Conservation (phyloP, 2,113 vertebrate species). For the Hippocampus abdominalis region DNA sequence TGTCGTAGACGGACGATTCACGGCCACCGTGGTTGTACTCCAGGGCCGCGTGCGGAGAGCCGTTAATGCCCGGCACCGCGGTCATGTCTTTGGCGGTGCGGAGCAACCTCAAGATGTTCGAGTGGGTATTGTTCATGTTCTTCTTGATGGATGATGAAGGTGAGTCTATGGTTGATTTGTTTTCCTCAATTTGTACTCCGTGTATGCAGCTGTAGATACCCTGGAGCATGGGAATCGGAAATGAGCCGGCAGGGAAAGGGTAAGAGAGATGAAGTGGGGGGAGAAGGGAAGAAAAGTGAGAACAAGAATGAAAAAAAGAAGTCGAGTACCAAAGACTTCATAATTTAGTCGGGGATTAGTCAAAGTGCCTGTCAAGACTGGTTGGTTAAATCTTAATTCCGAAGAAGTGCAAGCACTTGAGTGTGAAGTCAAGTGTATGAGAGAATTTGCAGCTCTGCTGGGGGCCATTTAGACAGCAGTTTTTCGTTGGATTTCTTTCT, state of each 20-base stretch:
- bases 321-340: conserved; percentile 26
- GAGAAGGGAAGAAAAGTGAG: conserved; percentile 27
- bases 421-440: conserved; percentile 34
- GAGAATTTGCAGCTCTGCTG: conserved; percentile 21
- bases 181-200: conserved; percentile 94
- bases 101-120: conserved; percentile 95
- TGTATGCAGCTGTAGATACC: conserved; percentile 99
- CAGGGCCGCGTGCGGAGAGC: conserved; percentile 92
- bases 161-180: conserved; percentile 90
- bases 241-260: conserved; percentile 41
- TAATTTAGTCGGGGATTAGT: conserved; percentile 5
- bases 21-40: conserved; percentile 91
- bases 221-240: conserved; percentile 64
- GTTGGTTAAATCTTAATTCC: conserved; percentile 10
- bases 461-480: neutral
- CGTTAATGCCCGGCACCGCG: conserved; percentile 92
- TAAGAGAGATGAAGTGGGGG: conserved; percentile 42
- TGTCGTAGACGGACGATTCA: conserved; percentile 88
- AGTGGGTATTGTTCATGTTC: conserved; percentile 99
- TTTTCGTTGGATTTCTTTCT: neutral
- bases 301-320: conserved; percentile 21
- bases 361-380: conserved; percentile 14
- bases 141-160: conserved; percentile 97
- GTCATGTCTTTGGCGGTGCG: conserved; percentile 99
- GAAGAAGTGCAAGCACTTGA: conserved; percentile 5